phyloP scores from a whole-genome alignment of 2,113 vertebrate species.

The Nematolebias whitei region DNA sequence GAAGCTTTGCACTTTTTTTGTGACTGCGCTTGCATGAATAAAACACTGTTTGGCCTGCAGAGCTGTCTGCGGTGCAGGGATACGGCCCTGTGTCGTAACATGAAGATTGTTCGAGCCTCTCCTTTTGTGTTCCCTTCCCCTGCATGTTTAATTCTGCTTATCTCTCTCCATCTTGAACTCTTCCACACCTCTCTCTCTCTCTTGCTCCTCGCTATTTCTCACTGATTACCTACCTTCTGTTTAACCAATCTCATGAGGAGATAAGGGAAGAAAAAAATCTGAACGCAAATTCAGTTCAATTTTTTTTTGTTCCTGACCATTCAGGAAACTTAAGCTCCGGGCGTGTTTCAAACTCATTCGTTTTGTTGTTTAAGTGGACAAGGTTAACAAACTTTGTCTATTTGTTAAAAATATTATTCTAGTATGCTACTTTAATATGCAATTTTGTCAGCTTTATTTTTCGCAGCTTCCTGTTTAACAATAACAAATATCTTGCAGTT shows the following conservation, averaged over 20 bases:
- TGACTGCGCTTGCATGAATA: conserved; percentile 77
- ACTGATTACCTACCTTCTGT: conserved; percentile 41
- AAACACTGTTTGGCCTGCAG: conserved; percentile 73
- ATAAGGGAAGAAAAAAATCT: background rate
- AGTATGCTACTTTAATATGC: too few relatives aligned
- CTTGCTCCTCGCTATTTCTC: conserved; percentile 24
- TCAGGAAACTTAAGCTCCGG: too few relatives aligned
- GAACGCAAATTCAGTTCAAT: background rate
- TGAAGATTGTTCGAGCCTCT: conserved; percentile 49
- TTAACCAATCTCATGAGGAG: conserved; percentile 6
- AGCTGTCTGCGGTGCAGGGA: conserved; percentile 62
- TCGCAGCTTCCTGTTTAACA: too few relatives aligned
- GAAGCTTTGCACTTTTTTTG: conserved; percentile 70
- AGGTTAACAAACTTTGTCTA: too few relatives aligned
- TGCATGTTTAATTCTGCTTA: conserved; percentile 24
- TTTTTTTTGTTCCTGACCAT: background rate
- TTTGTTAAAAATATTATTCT: too few relatives aligned
- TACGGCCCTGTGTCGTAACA: conserved; percentile 53
- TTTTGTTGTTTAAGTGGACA: too few relatives aligned
- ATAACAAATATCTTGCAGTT: too few relatives aligned
- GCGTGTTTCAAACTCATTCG: too few relatives aligned
- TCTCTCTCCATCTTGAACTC: conserved; percentile 25
- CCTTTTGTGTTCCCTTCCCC: conserved; percentile 24
- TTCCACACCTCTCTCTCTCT: background rate
- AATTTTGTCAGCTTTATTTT: too few relatives aligned